A percentile compares a stretch with the other conserved stretches of the same genome.
phyloP scores from a whole-genome alignment of 2,888 invertebrate species.

The Agrotis ipsilon region DNA sequence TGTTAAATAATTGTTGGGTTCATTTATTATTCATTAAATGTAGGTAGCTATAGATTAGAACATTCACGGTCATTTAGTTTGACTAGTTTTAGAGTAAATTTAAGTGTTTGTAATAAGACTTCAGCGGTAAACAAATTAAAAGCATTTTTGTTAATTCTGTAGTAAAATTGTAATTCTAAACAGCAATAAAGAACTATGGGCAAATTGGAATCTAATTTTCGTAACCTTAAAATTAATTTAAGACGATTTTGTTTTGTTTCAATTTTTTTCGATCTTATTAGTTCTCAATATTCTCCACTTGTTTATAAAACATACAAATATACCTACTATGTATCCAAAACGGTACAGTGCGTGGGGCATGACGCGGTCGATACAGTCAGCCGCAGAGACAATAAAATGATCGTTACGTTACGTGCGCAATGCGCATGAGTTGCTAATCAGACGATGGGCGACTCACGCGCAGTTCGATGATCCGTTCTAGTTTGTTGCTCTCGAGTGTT shows the following conservation, averaged over 20 bases:
- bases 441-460: slow-evolving; percentile 44
- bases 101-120: too few relatives aligned
- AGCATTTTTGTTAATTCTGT: too few relatives aligned
- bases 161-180: too few relatives aligned
- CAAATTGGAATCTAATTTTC: too few relatives aligned
- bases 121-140: too few relatives aligned
- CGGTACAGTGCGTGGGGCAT: slow-evolving; percentile 55
- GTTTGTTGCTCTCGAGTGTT: slow-evolving; percentile 57
- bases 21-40: neutral
- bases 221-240: too few relatives aligned
- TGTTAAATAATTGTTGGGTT: neutral
- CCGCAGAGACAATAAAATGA: slow-evolving; percentile 54
- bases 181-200: too few relatives aligned
- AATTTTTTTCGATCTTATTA: too few relatives aligned
- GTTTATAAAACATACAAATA: slow-evolving; percentile 11
- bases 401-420: slow-evolving; percentile 33
- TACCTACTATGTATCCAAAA: slow-evolving; percentile 30
- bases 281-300: neutral
- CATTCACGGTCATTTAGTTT: neutral
- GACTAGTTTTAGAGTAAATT: neutral
- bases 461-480: slow-evolving; percentile 55
- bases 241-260: too few relatives aligned
- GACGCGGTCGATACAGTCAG: slow-evolving; percentile 54
- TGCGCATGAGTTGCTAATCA: slow-evolving; percentile 55
- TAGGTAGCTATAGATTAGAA: neutral